Conservation (phyloP, 2,888 invertebrate genomes). For the Craniophora ligustri region DNA sequence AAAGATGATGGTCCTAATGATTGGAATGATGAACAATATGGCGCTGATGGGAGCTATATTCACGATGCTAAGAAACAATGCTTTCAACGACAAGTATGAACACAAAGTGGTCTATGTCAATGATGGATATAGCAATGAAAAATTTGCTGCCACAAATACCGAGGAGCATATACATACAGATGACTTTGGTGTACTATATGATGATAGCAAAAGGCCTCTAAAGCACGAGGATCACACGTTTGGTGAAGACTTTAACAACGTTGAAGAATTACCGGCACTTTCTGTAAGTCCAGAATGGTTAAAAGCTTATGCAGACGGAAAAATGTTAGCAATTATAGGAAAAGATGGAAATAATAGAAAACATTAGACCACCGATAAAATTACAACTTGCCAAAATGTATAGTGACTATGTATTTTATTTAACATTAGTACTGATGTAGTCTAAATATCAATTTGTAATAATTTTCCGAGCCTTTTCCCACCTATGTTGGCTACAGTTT, state of each 20-base stretch:
- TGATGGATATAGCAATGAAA: constrained; percentile 87
- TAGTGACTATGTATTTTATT: too few species aligned
- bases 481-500: too few species aligned
- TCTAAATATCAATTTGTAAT: too few species aligned
- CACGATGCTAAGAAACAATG: constrained; percentile 88
- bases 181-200: constrained; percentile 37
- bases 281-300: constrained; percentile 46
- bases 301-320: constrained; percentile 40
- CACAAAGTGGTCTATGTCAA: constrained; percentile 89
- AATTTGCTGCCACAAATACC: constrained; percentile 53
- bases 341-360: constrained; percentile 23
- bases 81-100: constrained; percentile 86
- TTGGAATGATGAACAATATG: constrained; percentile 90
- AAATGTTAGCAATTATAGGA: constrained; percentile 32
- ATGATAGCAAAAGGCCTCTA: constrained; percentile 36
- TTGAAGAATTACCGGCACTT: constrained; percentile 54
- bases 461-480: too few species aligned
- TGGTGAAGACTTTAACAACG: constrained; percentile 51
- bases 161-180: constrained; percentile 54
- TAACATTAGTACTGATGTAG: too few species aligned
- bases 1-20: constrained; percentile 90
- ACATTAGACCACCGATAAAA: constrained; percentile 6
- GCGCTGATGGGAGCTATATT: constrained; percentile 90
- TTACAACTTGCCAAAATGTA: constrained; percentile 33
- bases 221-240: constrained; percentile 26